These are phyloP conservation scores for Acomys russatus DNA, from an alignment of 2,797 vertebrate genomes.

Conservation along the genomic window DNA sequence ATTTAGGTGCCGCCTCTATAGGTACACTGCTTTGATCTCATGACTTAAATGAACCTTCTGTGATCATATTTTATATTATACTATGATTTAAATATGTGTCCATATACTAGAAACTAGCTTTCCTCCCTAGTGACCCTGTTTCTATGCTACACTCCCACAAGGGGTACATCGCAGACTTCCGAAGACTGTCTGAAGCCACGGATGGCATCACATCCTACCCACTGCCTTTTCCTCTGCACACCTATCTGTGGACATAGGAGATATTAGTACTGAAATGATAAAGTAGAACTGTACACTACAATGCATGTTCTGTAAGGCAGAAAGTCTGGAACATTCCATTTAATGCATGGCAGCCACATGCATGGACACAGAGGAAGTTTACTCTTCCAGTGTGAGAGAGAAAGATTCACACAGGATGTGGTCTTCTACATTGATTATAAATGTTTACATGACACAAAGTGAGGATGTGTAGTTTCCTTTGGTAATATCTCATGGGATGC, in stretches of 20 bases:
- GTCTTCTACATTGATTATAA: neutral
- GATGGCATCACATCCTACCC: neutral
- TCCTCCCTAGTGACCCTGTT: neutral
- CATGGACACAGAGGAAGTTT: fast-evolving
- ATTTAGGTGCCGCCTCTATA: fast-evolving
- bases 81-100: neutral
- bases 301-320: neutral
- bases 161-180: too few relatives aligned
- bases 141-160: fast-evolving
- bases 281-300: neutral
- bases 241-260: neutral
- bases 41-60: neutral
- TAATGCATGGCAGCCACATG: fast-evolving
- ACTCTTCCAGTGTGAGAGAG: neutral
- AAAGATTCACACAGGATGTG: neutral
- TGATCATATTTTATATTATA: neutral
- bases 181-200: neutral
- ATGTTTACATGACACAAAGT: fast-evolving
- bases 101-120: fast-evolving
- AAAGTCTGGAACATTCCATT: neutral
- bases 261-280: neutral
- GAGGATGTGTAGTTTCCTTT: neutral
- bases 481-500: neutral
- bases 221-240: neutral
- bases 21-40: neutral